Evolutionary conservation across 64 coral and sea anemone genomes (phyloP).

Genomic region (Astreopora myriophthalma): DNA sequence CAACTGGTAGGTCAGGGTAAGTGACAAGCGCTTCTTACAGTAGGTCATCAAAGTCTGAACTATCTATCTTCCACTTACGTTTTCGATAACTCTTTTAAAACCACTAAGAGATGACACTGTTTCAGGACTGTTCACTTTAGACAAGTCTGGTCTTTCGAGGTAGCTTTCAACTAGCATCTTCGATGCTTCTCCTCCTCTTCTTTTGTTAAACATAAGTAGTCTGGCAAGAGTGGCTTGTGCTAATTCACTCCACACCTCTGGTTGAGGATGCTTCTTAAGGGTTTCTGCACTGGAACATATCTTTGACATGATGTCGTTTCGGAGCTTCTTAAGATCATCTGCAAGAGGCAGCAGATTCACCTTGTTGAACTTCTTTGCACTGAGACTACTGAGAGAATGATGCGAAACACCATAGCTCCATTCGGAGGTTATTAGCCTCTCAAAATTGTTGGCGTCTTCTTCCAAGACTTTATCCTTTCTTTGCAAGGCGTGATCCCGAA

Average conservation of each 20-base stretch:
- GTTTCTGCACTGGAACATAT: background rate
- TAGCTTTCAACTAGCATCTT: background rate
- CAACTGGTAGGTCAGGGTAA: no score
- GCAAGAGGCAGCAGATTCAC: constrained; percentile 16
- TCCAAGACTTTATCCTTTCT: background rate
- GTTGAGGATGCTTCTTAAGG: background rate
- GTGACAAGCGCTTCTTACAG: no score
- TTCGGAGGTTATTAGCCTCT: constrained; percentile 34
- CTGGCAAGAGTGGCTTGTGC: constrained; percentile 53
- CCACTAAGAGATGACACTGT: background rate
- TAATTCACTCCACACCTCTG: constrained; percentile 9
- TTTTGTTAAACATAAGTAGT: constrained; percentile 59
- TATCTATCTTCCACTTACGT: no score
- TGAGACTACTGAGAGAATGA: constrained; percentile 36
- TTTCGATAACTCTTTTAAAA: constrained; percentile 16
- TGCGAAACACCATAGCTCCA: no score
- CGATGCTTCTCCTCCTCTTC: constrained; percentile 48
- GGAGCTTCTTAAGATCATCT: constrained; percentile 37
- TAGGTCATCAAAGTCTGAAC: no score
- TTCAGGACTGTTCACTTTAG: background rate
- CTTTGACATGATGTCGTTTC: background rate
- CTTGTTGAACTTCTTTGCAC: constrained; percentile 38
- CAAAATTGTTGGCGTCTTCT: constrained; percentile 59
- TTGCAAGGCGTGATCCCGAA: constrained; percentile 27
- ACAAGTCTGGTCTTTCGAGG: constrained; percentile 31